Evolutionary conservation across 2,113 vertebrate species (phyloP), one percentile per base, ranked within the genome.

Genomic region (Megatriorchis doriae): DNA sequence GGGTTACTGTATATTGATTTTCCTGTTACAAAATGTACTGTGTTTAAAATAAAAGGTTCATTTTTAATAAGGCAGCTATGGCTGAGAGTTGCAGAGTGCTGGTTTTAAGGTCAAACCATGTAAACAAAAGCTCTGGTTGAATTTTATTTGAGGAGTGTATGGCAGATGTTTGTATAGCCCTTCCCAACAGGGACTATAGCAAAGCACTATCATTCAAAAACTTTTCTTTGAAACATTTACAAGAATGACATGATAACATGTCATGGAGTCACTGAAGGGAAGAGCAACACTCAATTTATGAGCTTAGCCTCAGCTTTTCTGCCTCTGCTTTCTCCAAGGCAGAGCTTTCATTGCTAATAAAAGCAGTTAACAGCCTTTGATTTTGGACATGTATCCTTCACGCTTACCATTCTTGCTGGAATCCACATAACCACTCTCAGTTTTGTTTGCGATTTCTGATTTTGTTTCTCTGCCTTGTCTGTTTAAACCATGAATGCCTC

Each of bases 11-110:
- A 19, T 63, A 95, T 95, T 93, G 97, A 94, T 94, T 88, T 94
- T 87, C 70, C 89, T 88, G 81, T 94, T 94, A 94, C 94, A 96
- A 89, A 96, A 79, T 94, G 95, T 97, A 73, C 93, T 42, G 53
- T 62, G 66, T 96, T 97, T 96, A 82, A 93, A 95, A 88, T 52
- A 94, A 95, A 94, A 90, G 14, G 32, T 66, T 88, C 74, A 50
- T 70, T 77, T 93, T 95, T 82, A 95, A 88, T 81, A 66, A 77
- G 29, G 71, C 91, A 77, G 58, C 84, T 77, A 68, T 62, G 74
- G 55, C 45, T 55, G 73, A 27, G 75, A 52, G 42, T 32, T 82
- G 78, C 87, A 93, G 85, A 65, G 40, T 75, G 52, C 83, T 63
- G 45, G 5, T 45, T 93, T 74, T 77, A 59, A 80, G 89, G 89